Percentiles rank a stretch among this genome's conserved stretches.
Conservation (phyloP, 2,888 invertebrate genomes). For the Agrypnus murinus region DNA sequence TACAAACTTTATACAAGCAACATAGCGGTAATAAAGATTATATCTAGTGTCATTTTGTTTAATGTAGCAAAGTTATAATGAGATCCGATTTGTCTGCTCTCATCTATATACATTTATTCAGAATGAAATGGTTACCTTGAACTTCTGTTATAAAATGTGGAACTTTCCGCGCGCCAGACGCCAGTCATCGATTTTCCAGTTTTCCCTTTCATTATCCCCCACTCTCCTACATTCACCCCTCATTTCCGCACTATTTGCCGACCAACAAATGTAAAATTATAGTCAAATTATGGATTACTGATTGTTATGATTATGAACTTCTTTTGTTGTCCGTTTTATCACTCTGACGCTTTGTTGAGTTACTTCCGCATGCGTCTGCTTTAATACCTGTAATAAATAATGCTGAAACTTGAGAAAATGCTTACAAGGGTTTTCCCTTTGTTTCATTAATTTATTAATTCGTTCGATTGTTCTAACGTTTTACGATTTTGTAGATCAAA, state of each 20-base stretch:
- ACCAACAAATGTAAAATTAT: constrained; percentile 28
- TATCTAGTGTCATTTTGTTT: too few species aligned
- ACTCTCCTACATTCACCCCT: constrained; percentile 19
- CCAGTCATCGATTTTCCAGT: constrained; percentile 57
- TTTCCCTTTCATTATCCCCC: constrained; percentile 47
- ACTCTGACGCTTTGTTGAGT: too few species aligned
- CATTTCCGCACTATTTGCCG: constrained; percentile 37
- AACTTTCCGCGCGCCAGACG: constrained; percentile 59
- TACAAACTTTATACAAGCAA: too few species aligned
- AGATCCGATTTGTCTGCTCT: constrained; percentile 15
- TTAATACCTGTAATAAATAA: not conserved
- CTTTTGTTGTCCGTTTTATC: not conserved
- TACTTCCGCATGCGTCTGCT: not conserved
- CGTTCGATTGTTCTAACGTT: not conserved
- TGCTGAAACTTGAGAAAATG: not conserved
- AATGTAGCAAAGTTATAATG: not conserved
- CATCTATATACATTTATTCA: constrained; percentile 33
- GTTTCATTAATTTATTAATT: constrained; percentile 17
- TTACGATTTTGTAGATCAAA: not conserved
- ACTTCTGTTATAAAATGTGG: constrained; percentile 49
- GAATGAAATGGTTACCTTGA: constrained; percentile 48
- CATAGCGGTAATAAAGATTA: too few species aligned
- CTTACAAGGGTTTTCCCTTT: not conserved
- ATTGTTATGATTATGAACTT: not conserved
- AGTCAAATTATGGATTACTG: constrained; percentile 23